A percentile compares a stretch with the other conserved stretches of the same genome.
These are phyloP conservation scores for Hypotaenidia philippensis DNA, from an alignment of 2,797 vertebrate genomes.

Conservation along the genomic window DNA sequence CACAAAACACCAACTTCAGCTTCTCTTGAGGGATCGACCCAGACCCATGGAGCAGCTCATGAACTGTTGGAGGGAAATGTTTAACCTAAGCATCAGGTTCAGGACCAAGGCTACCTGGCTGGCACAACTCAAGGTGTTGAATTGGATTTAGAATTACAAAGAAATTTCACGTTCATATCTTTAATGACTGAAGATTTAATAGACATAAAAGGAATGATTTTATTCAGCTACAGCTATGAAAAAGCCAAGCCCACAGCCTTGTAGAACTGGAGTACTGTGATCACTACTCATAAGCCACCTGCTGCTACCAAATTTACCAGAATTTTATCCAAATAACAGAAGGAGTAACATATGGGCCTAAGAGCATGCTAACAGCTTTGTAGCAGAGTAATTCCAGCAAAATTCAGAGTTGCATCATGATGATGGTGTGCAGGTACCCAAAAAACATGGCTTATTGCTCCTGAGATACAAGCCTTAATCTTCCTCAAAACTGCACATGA, in stretches of 20 bases:
- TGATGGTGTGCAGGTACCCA: background rate
- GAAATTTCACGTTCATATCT: background rate
- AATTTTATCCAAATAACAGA: constrained; percentile 14
- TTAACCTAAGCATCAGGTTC: background rate
- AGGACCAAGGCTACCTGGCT: background rate
- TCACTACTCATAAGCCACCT: background rate
- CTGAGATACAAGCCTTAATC: background rate
- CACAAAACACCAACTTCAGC: background rate
- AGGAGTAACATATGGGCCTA: background rate
- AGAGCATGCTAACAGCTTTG: background rate
- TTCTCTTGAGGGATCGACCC: rapidly evolving
- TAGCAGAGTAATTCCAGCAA: background rate
- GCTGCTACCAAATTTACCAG: background rate
- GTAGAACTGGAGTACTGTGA: background rate
- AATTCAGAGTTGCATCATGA: background rate
- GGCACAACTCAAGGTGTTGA: background rate
- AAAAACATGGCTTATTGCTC: background rate
- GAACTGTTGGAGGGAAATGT: rapidly evolving
- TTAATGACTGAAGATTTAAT: background rate
- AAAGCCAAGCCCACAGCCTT: background rate
- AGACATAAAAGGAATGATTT: background rate
- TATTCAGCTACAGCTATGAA: background rate
- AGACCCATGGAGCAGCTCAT: rapidly evolving
- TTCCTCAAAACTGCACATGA: background rate
- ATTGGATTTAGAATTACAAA: background rate